phyloP scores from a whole-genome alignment of 2,888 invertebrate species.

The Epinotia brunnichana region DNA sequence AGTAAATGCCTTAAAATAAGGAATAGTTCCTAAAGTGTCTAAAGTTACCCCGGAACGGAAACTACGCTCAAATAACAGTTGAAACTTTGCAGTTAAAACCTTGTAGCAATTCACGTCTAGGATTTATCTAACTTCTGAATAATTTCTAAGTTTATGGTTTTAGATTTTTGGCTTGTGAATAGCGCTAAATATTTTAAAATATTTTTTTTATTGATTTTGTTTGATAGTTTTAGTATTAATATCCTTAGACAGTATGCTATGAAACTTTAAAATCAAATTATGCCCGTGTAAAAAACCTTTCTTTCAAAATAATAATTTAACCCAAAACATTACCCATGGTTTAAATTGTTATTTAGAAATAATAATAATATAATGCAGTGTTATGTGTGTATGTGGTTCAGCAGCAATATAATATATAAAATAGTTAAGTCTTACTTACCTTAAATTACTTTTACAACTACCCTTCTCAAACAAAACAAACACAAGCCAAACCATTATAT shows the following conservation, averaged over 20 bases:
- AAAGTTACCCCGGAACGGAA: conserved; percentile 7
- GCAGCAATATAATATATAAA: neutral
- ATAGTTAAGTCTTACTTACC: neutral
- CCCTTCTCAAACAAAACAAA: neutral
- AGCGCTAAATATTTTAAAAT: too few relatives aligned
- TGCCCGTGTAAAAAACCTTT: too few relatives aligned
- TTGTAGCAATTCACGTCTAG: neutral
- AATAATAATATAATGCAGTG: neutral
- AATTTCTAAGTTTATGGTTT: neutral
- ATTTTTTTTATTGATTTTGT: too few relatives aligned
- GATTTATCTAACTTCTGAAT: neutral
- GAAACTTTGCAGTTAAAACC: conserved; percentile 3
- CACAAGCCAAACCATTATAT: conserved; percentile 4
- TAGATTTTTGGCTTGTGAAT: neutral
- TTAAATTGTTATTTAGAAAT: too few relatives aligned
- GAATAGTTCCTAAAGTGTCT: conserved; percentile 12
- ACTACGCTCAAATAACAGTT: neutral
- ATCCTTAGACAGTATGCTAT: too few relatives aligned
- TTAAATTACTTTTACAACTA: neutral
- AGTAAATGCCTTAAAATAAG: conserved; percentile 10
- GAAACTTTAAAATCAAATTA: too few relatives aligned
- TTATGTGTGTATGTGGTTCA: neutral
- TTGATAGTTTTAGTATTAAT: too few relatives aligned
- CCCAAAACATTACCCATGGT: too few relatives aligned
- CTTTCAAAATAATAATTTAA: too few relatives aligned